Conservation (phyloP, 1,140 invertebrate species). For the Ruditapes philippinarum region DNA sequence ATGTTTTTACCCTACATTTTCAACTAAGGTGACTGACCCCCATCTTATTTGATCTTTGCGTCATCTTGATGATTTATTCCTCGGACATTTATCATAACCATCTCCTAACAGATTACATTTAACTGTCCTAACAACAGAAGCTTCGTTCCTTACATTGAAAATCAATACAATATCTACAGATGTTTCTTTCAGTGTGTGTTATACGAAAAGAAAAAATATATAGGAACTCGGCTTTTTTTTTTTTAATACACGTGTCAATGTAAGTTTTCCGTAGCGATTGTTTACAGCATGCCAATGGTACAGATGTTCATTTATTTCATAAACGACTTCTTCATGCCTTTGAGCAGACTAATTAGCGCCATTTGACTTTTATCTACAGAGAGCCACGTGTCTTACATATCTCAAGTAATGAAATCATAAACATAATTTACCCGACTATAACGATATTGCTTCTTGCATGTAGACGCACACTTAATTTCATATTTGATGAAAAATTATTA, state of each 20-base stretch:
- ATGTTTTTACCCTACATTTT: too few species aligned
- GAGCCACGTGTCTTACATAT: not conserved
- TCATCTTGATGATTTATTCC: too few species aligned
- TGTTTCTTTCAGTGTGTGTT: not conserved
- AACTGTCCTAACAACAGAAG: too few species aligned
- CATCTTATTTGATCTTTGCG: too few species aligned
- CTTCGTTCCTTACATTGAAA: too few species aligned
- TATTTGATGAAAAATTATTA: too few species aligned
- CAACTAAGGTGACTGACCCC: too few species aligned
- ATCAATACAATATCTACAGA: not conserved
- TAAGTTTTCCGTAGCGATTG: not conserved
- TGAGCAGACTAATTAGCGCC: not conserved
- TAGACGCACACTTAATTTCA: too few species aligned
- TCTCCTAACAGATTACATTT: too few species aligned
- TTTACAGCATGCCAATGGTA: not conserved
- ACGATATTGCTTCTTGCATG: too few species aligned
- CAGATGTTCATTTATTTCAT: slow-evolving; percentile 4
- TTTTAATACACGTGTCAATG: not conserved
- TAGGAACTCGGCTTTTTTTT: not conserved
- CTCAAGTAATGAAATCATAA: not conserved
- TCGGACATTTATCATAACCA: too few species aligned
- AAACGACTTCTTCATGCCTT: not conserved
- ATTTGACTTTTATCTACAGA: not conserved
- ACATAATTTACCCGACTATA: not conserved
- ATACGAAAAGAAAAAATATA: not conserved